Evolutionary conservation across 2,888 invertebrate genomes (phyloP).

Genomic region (Catocala nupta): DNA sequence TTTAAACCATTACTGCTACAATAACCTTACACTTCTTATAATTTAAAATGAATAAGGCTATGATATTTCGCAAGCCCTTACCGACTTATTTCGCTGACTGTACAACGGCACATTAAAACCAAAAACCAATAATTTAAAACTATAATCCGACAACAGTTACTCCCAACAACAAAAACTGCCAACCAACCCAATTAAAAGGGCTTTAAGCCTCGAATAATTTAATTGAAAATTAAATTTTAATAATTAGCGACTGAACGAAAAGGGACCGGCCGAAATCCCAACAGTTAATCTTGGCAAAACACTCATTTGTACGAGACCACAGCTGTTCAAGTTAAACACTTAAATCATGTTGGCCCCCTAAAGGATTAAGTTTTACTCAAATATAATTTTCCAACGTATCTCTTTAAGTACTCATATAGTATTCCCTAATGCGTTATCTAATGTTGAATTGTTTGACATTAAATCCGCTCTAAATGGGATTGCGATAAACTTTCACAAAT

Average conservation of each 20-base stretch:
- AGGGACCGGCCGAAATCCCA: constrained; percentile 27
- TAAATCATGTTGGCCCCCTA: constrained; percentile 53
- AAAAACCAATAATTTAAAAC: neutral
- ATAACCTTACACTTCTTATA: too few relatives aligned
- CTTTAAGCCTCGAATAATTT: constrained; percentile 25
- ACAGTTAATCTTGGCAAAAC: constrained; percentile 59
- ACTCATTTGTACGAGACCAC: constrained; percentile 57
- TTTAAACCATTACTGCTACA: too few relatives aligned
- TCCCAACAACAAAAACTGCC: constrained; percentile 16
- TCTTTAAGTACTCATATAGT: constrained; percentile 39
- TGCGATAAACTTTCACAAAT: too few relatives aligned
- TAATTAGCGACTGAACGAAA: constrained; percentile 24
- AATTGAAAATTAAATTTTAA: constrained; percentile 45
- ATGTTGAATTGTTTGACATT: constrained; percentile 13
- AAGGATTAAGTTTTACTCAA: constrained; percentile 45
- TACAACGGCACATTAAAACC: too few relatives aligned
- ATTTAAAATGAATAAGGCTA: too few relatives aligned
- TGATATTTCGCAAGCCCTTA: too few relatives aligned
- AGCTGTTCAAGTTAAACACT: constrained; percentile 28
- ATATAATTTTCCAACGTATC: constrained; percentile 44
- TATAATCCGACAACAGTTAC: neutral
- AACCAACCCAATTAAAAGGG: constrained; percentile 28
- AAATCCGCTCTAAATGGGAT: constrained; percentile 9
- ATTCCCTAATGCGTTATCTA: constrained; percentile 40
- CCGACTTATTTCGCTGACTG: too few relatives aligned